phyloP scores from a whole-genome alignment of 2,888 invertebrate genomes.

The Helicoverpa assulta region DNA sequence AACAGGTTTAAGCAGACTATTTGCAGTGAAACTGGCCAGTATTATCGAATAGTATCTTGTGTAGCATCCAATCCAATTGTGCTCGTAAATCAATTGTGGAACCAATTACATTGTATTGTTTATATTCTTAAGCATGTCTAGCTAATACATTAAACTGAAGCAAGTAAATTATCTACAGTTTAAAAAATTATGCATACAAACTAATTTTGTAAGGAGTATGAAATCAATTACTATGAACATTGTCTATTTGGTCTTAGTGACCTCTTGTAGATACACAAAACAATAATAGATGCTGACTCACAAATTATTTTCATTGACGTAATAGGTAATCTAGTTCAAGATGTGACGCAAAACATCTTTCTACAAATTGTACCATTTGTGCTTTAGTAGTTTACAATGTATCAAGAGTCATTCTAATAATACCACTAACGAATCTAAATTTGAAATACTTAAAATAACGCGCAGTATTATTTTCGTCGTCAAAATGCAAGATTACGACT shows the following conservation, averaged over 20 bases:
- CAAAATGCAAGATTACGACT: neutral
- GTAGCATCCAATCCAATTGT: conserved; percentile 19
- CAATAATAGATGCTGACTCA: conserved; percentile 17
- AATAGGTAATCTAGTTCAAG: conserved; percentile 30
- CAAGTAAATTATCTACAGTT: neutral
- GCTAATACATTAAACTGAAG: neutral
- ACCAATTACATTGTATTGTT: conserved; percentile 26
- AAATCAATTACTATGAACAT: too few species aligned
- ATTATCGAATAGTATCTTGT: conserved; percentile 21
- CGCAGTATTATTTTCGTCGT: neutral
- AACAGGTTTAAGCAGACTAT: conserved; percentile 27
- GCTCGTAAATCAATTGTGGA: conserved; percentile 22
- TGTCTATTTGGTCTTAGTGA: neutral
- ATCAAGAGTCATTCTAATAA: conserved; percentile 13
- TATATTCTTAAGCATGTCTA: conserved; percentile 5
- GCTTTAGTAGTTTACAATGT: conserved; percentile 23
- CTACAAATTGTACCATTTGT: conserved; percentile 31
- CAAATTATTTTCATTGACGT: conserved; percentile 49
- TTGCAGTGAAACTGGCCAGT: conserved; percentile 19
- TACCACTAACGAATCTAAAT: neutral
- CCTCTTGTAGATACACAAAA: conserved; percentile 15
- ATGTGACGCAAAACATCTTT: conserved; percentile 28
- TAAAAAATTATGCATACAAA: too few species aligned
- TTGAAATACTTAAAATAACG: conserved; percentile 2
- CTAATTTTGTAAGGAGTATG: too few species aligned